Base-by-base conservation (phyloP, 2,888 invertebrate genomes). In the Agrenia bidenticulata region DNA sequence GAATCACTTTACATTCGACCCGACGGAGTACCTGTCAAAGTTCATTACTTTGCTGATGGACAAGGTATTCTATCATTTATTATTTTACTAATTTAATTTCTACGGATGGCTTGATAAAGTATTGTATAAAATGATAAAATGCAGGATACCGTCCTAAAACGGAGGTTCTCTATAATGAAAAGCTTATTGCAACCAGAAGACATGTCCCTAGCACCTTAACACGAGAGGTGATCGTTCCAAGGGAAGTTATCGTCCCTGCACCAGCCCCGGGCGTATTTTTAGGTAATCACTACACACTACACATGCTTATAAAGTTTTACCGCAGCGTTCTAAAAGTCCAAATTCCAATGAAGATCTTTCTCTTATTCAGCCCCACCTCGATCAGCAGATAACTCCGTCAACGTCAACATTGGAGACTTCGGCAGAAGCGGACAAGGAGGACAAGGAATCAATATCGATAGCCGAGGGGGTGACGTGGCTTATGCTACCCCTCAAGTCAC, bases 11-110 rank as follows among this genome's bases (percentile, higher is more conserved):
- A 73, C 63, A 66, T 75, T 15, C 54, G 76, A 37, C 72, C 72
- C 15, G 76, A 76, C 50, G 76, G 76, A 11, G 67, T 75, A 32
- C 75, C 73, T 15, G 66, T 75, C 24, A 73, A 73, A 68, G 75
- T 76, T 37, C 74, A 74, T 62, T 75, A 75, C 51, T 76, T 73
- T 64, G 76, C 76, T 19, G 73, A 76, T 69, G 64, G 67, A 42
- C 49, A 70, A 41, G 73, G 75, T 55, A 51, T 19, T 11, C 7
- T 49, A 49, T 13, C 7, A 49, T 19, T 53, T 24, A 53, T 23
- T 9, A 53, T 9, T 9, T 23, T 19, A 9, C 9, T 42, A 58
- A 42, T 17, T 11, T 37, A 13, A 5, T 39, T 39, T 39, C 15
- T 39, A 39, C 15, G 15, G 15, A 39, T 39, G 9, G 39, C 15